Conservation (phyloP, 2,888 invertebrate species). For the Dermolepida albohirtum region DNA sequence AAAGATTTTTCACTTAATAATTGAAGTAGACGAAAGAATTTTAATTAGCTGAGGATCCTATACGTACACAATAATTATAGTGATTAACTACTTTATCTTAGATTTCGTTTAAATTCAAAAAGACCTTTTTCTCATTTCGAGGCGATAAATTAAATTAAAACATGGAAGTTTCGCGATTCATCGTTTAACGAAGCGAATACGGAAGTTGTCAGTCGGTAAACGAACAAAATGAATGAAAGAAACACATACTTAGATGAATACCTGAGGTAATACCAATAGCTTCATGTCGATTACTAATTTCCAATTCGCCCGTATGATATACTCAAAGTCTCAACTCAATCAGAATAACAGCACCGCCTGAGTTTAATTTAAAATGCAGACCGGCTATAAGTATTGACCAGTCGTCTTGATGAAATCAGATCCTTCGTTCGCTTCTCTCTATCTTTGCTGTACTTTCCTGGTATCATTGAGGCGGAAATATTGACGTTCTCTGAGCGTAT, state of each 20-base stretch:
- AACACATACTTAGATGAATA: slow-evolving; percentile 2
- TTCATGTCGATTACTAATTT: slow-evolving; percentile 24
- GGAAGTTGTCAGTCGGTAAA: not conserved
- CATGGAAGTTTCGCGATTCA: not conserved
- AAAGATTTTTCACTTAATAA: too few relatives aligned
- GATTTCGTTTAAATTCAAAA: not conserved
- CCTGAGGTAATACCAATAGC: not conserved
- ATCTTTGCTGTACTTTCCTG: not conserved
- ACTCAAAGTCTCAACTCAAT: slow-evolving; percentile 25
- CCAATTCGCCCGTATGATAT: slow-evolving; percentile 16
- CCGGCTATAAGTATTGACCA: slow-evolving; percentile 32
- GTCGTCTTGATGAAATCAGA: slow-evolving; percentile 26
- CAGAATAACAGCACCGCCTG: slow-evolving; percentile 25
- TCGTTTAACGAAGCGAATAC: slow-evolving; percentile 17
- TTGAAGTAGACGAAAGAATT: too few relatives aligned
- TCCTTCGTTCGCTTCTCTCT: slow-evolving; percentile 8
- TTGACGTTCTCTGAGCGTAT: slow-evolving; percentile 30
- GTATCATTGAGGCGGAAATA: slow-evolving; percentile 32
- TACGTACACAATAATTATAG: not conserved
- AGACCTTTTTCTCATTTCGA: not conserved
- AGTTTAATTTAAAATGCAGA: slow-evolving; percentile 35
- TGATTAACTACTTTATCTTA: not conserved
- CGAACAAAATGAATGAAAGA: not conserved
- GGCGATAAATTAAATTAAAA: slow-evolving; percentile 16
- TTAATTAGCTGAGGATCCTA: too few relatives aligned